Base-by-base conservation (phyloP, 2,888 invertebrate genomes). In the Salpingus planirostris region DNA sequence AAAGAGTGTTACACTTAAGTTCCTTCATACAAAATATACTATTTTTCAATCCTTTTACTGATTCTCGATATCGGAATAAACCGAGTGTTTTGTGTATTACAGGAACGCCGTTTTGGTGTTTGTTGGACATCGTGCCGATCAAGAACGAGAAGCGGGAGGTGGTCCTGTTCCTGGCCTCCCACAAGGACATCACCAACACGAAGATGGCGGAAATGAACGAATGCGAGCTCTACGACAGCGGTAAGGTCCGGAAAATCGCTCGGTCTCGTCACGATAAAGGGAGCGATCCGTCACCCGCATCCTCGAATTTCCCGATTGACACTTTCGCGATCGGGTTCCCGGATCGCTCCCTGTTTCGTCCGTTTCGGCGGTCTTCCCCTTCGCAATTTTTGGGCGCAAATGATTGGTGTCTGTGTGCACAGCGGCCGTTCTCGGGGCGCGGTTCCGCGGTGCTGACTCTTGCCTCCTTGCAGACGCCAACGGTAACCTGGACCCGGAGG, bases 111-210 rank as follows among this genome's bases (percentile, higher is more conserved):
- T 95, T 95, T 68, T 90, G 92, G 87, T 95, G 93, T 69, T 76
- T 95, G 52, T 76, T 95, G 68, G 95, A 95, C 69, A 91, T 95
- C 65, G 93, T 95, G 42, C 95, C 95, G 59, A 95, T 95, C 68
- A 95, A 95, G 72, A 95, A 95, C 75, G 95, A 95, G 66, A 95
- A 95, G 67, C 78, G 92, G 43, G 92, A 93, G 71, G 93, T 95
- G 58, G 95, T 95, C 15, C 72, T 95, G 54, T 95, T 91, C 66
- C 76, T 95, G 62, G 93, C 92, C 42, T 93, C 93, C 12, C 92
- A 93, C 71, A 95, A 95, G 71, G 93, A 95, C 68, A 89, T 95
- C 66, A 91, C 92, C 38, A 81, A 86, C 65, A 85, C 86, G 49
- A 90, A 89, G 70, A 84, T 85, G 81, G 79, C 81, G 46, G 85